Percentiles rank a stretch among this genome's conserved stretches.
Evolutionary conservation across 2,797 vertebrate genomes (phyloP).

Genomic region (Cheirogaleus major): DNA sequence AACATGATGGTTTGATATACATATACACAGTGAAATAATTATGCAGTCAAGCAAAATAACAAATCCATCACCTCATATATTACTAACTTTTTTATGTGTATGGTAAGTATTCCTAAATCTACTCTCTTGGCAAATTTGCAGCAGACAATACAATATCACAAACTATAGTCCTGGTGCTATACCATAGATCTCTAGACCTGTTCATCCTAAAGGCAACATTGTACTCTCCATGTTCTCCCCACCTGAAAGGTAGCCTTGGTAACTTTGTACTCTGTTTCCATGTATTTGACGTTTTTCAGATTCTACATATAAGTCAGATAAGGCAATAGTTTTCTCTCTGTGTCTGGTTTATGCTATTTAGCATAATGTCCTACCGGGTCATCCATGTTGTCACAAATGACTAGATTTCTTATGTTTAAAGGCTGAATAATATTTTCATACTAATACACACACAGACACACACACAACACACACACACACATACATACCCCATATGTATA

Average conservation of each 20-base stretch:
- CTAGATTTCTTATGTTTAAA: neutral
- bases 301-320: neutral
- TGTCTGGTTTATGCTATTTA: neutral
- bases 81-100: neutral
- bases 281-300: neutral
- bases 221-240: neutral
- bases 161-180: rapidly evolving
- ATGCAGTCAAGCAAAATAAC: neutral
- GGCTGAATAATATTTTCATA: no score
- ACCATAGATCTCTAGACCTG: neutral
- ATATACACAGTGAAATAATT: neutral
- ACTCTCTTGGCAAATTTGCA: neutral
- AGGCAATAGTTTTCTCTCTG: neutral
- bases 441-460: no score
- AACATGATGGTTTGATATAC: neutral
- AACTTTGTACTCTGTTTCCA: neutral
- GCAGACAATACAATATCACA: neutral
- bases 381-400: neutral
- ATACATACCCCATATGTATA: no score
- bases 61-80: neutral
- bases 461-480: no score
- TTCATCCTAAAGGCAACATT: neutral
- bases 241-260: neutral
- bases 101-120: neutral
- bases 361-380: neutral